Base-by-base conservation (phyloP, 1,140 invertebrate genomes). In the Idris sp. region DNA sequence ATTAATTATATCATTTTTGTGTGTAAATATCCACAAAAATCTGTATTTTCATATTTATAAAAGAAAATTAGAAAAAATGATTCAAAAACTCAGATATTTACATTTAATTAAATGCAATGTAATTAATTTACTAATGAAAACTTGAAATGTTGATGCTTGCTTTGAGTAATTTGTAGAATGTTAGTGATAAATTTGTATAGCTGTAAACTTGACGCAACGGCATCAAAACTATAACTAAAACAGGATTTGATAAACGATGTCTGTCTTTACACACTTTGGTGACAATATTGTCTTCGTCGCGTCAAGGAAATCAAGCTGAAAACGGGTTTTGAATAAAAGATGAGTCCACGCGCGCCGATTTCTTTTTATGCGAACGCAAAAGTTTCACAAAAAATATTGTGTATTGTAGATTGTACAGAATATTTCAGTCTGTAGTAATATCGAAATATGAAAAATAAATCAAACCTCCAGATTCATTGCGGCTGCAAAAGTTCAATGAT, bases 221-320 rank as follows among this genome's bases (percentile, higher is more conserved):
- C 30, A 46, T 46, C 38, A 35, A 56, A 72, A 72, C 43, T 62
- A 72, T 72, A 72, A 72, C 58, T 54, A 56, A 71, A 71, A 72
- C 43, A 41, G 25, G 51, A 43, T 56, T 56, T 72, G 68, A 64
- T 49, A 64, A 58, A 64, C 41, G 62, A 61, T 51, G 46, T 64
- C 53, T 61, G 54, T 67, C 62, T 38, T 74, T 65, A 49, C 46
- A 74, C 56, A 61, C 61, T 74, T 67, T 67, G 61, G 71, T 74
- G 62, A 67, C 61, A 67, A 67, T 67, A 74, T 74, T 74, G 71
- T 67, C 71, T 74, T 67, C 56, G 61, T 65, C 62, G 62, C 71
- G 71, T 74, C 71, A 74, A 74, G 71, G 71, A 74, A 65, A 74
- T 74, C 71, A 65, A 62, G 53, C 46, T 38, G 25, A 31, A 44